phyloP scores from a whole-genome alignment of 2,888 invertebrate genomes.

The Craniophora ligustri region DNA sequence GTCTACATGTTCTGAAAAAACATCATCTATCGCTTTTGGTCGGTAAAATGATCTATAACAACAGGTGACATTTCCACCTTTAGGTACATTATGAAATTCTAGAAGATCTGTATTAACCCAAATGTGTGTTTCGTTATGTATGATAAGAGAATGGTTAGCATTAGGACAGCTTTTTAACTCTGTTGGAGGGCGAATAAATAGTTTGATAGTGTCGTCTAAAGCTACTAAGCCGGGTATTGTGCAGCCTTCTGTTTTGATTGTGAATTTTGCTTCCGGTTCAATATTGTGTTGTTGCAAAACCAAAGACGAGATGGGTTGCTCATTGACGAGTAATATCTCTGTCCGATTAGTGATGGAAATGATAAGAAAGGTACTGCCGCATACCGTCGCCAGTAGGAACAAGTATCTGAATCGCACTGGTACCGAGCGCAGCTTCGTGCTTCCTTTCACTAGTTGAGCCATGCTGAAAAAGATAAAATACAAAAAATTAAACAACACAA shows the following conservation, averaged over 20 bases:
- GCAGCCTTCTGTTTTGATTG: slow-evolving; percentile 91
- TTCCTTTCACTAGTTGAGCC: slow-evolving; percentile 61
- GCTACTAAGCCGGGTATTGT: slow-evolving; percentile 90
- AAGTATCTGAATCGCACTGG: slow-evolving; percentile 73
- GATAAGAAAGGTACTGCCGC: slow-evolving; percentile 75
- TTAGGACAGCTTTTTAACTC: slow-evolving; percentile 86
- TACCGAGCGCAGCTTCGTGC: slow-evolving; percentile 56
- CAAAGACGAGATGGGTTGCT: slow-evolving; percentile 57
- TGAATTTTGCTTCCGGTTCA: slow-evolving; percentile 72
- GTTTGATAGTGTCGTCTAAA: slow-evolving; percentile 87
- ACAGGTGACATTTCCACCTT: slow-evolving; percentile 84
- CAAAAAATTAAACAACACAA: too few relatives aligned
- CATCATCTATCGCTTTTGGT: slow-evolving; percentile 78
- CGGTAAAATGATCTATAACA: slow-evolving; percentile 90
- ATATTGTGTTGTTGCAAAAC: slow-evolving; percentile 56
- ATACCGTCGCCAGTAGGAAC: slow-evolving; percentile 72
- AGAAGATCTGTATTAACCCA: slow-evolving; percentile 85
- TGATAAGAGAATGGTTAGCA: slow-evolving; percentile 84
- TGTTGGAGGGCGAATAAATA: slow-evolving; percentile 84
- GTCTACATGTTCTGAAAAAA: slow-evolving; percentile 80
- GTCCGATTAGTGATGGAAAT: slow-evolving; percentile 72
- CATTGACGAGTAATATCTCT: slow-evolving; percentile 67
- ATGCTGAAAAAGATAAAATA: slow-evolving; percentile 76
- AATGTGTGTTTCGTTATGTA: slow-evolving; percentile 89
- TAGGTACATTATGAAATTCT: slow-evolving; percentile 82